phyloP scores from a whole-genome alignment of 2,797 vertebrate species.

The Catharus ustulatus region DNA sequence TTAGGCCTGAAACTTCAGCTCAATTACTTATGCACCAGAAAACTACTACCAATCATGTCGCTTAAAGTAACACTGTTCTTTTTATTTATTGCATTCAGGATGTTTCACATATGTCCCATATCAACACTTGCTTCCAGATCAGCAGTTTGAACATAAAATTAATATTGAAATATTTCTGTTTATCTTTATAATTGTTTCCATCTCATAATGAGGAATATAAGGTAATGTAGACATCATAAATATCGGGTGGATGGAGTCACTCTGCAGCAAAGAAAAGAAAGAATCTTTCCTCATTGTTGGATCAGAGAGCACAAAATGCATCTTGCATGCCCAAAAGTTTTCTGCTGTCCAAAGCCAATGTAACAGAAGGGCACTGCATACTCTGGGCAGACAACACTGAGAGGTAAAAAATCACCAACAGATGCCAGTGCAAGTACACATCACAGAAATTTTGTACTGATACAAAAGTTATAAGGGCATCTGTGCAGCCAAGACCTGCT shows the following conservation, averaged over 20 bases:
- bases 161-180: background rate
- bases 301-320: background rate
- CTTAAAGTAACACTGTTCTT: background rate
- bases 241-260: background rate
- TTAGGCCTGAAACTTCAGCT: background rate
- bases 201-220: background rate
- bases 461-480: accelerated
- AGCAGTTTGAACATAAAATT: slow-evolving; percentile 1
- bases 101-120: background rate
- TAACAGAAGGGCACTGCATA: accelerated
- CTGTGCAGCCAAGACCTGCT: background rate
- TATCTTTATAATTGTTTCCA: background rate
- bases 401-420: background rate
- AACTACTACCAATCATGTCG: background rate
- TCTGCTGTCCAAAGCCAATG: background rate
- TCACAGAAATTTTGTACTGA: background rate
- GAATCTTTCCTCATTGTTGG: background rate
- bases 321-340: background rate
- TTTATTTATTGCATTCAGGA: background rate
- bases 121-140: background rate
- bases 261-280: background rate
- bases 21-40: background rate
- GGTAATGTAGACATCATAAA: background rate
- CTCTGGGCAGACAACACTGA: background rate
- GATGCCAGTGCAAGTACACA: background rate